These are phyloP conservation scores for Eilema depressum DNA, from an alignment of 2,888 invertebrate species.

Conservation along the genomic window DNA sequence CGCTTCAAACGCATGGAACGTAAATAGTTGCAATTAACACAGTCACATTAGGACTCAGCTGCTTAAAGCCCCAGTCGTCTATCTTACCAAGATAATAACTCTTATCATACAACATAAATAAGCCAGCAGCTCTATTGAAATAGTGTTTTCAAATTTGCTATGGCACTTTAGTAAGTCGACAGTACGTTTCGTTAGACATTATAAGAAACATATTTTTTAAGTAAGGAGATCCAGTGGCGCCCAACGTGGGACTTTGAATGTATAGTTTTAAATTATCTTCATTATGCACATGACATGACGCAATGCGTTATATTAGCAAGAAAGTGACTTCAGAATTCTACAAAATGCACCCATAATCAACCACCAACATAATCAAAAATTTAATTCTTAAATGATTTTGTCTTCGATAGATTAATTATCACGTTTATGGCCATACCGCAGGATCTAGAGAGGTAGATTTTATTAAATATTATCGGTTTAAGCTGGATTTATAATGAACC, in stretches of 20 bases:
- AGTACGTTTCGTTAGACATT: not conserved
- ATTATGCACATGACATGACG: not conserved
- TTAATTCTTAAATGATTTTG: too few species aligned
- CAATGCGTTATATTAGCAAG: not conserved
- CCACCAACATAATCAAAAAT: too few species aligned
- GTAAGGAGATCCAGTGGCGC: not conserved
- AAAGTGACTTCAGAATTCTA: too few species aligned
- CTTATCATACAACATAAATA: slow-evolving; percentile 33
- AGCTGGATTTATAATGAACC: not conserved
- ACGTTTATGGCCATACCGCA: too few species aligned
- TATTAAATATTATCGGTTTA: not conserved
- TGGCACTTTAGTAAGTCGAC: not conserved
- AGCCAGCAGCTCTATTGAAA: slow-evolving; percentile 41
- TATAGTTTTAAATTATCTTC: not conserved
- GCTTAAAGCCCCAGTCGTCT: slow-evolving; percentile 31
- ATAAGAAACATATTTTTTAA: not conserved
- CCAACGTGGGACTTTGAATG: slow-evolving; percentile 10
- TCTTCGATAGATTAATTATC: too few species aligned
- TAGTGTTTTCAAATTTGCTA: slow-evolving; percentile 19
- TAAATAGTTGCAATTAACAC: not conserved
- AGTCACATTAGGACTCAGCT: not conserved
- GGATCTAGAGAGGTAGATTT: not conserved
- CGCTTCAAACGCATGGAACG: too few species aligned
- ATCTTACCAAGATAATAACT: slow-evolving; percentile 41
- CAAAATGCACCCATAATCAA: too few species aligned